Evolutionary conservation across 92 coral and sea anemone species (phyloP), one percentile per base, ranked within the genome.

Genomic region (Phenganax stokvisi): DNA sequence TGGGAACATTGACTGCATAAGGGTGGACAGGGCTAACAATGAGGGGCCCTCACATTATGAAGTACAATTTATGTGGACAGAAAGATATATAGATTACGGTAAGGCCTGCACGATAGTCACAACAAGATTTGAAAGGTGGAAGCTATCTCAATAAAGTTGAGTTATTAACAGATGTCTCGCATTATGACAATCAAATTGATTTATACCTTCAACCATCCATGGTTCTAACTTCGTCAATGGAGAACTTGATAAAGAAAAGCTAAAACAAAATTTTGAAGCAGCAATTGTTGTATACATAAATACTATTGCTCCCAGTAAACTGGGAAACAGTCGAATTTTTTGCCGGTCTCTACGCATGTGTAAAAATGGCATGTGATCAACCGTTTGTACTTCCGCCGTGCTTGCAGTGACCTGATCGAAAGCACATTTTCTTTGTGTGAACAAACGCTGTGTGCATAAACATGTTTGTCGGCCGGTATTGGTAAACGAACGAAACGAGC

Each of bases 11-110:
- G 87, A 79, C 7, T 77, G 83, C n/a, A 54, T 66, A 6, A 29
- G 87, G 17, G 83, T 84, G 1, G 84, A 79, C 31, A 80, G 84
- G 16, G 87, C 80, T 15, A 57, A 74, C 1, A 80, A 85, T 47
- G 80, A 77, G 55, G 80, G 87, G 8, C 87, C 84, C 9, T 29
- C 70, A 0, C 79, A 69, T 12, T 9, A 7, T 7, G 87, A 85
- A 56, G 84, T 79, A 0, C 84, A 85, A 53, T 85, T 85, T 67
- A 58, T 68, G 63, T 85, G 71, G 87, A 85, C 87, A 0, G 87
- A 85, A 57, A 31, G 84, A 31, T 84, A 85, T 63, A 10, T 78
- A 6, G 44, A 56, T 54, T 59, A 58, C 10, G 71, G 67, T 16
- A 84, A 58, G 51, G 17, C 70, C 51, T 56, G 62, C 17, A 78